phyloP scores from a whole-genome alignment of 2,797 vertebrate genomes.

The Florisuga fusca region DNA sequence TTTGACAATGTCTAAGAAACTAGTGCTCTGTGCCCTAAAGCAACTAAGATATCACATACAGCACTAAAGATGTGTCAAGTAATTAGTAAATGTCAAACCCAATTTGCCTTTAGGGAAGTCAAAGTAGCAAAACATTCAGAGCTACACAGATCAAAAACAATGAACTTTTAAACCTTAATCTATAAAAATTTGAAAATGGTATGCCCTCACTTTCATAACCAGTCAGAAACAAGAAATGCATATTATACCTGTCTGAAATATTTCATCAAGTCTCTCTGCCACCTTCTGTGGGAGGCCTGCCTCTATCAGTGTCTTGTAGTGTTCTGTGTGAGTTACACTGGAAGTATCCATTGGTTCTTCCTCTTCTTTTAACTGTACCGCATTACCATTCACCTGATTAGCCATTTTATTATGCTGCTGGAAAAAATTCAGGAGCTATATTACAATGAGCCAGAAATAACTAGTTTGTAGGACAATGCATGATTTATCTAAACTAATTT shows the following conservation, averaged over 20 bases:
- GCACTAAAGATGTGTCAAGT: conserved; percentile 76
- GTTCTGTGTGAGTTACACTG: conserved; percentile 91
- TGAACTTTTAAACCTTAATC: conserved; percentile 80
- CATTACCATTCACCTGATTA: conserved; percentile 98
- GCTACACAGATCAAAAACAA: conserved; percentile 82
- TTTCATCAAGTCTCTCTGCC: conserved; percentile 97
- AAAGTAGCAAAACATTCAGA: conserved; percentile 83
- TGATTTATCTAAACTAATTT: conserved; percentile 84
- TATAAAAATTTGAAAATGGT: conserved; percentile 82
- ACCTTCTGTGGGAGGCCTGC: conserved; percentile 97
- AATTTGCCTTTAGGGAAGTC: conserved; percentile 79
- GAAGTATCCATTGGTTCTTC: conserved; percentile 97
- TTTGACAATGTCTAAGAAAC: conserved; percentile 71
- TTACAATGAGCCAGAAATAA: conserved; percentile 87
- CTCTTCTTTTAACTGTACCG: conserved; percentile 92
- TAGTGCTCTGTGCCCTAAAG: conserved; percentile 73
- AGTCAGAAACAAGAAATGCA: conserved; percentile 88
- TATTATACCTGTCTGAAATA: conserved; percentile 97
- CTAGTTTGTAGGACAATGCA: conserved; percentile 86
- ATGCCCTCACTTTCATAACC: conserved; percentile 86
- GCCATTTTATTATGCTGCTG: conserved; percentile 92
- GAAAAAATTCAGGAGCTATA: conserved; percentile 88
- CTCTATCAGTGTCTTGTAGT: conserved; percentile 96
- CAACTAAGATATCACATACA: conserved; percentile 77
- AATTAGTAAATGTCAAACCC: conserved; percentile 78